Conservation (phyloP, 2,113 vertebrate genomes). For the Cepphus grylle region DNA sequence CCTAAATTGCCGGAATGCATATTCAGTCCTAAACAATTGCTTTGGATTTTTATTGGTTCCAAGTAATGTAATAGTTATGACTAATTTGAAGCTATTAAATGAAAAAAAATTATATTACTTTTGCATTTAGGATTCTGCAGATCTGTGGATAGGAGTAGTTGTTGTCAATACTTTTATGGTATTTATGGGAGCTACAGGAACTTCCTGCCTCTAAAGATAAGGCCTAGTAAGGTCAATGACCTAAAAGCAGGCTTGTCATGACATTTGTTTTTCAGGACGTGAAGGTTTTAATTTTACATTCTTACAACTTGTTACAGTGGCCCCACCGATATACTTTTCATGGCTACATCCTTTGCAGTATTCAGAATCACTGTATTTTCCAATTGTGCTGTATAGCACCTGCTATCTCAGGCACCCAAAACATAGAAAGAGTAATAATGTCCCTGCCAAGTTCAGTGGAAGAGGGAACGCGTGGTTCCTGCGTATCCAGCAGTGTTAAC, state of each 20-base stretch:
- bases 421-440: background rate
- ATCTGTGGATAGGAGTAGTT: background rate
- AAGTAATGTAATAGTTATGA: background rate
- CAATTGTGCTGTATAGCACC: background rate
- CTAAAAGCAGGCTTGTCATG: background rate
- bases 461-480: background rate
- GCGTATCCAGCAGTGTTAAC: background rate
- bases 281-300: background rate
- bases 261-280: background rate
- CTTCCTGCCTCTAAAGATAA: background rate
- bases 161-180: background rate
- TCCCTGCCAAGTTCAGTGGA: background rate
- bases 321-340: background rate
- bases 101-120: background rate
- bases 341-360: background rate
- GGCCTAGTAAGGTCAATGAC: background rate
- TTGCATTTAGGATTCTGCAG: background rate
- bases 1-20: background rate
- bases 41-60: conserved; percentile 7
- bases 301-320: background rate
- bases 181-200: background rate
- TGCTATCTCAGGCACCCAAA: background rate
- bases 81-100: background rate
- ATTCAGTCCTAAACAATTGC: background rate
- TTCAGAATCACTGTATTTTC: background rate